Conservation (phyloP, 1,140 invertebrate genomes). For the Pemphigus obesinymphae region DNA sequence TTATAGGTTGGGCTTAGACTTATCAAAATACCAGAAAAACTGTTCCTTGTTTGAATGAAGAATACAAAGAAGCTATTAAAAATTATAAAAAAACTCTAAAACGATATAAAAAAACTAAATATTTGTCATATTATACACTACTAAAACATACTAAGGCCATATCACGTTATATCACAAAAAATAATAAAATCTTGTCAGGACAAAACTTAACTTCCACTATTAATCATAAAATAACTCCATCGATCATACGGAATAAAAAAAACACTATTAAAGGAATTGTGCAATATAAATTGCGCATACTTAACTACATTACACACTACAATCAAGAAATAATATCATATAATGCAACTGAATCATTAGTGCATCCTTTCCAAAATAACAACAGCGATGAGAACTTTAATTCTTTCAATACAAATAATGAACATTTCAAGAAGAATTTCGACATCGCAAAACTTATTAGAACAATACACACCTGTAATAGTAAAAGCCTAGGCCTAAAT, state of each 20-base stretch:
- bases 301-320: too few relatives aligned
- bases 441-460: background rate
- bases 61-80: background rate
- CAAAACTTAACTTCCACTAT: too few relatives aligned
- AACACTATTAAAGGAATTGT: too few relatives aligned
- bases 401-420: background rate
- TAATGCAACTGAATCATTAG: background rate
- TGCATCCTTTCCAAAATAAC: background rate
- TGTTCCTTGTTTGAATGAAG: background rate
- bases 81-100: background rate
- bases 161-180: too few relatives aligned
- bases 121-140: background rate
- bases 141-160: too few relatives aligned
- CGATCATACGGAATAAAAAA: too few relatives aligned
- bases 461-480: background rate
- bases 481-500: background rate
- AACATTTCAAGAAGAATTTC: background rate
- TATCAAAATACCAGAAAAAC: background rate
- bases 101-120: background rate
- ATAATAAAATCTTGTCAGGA: too few relatives aligned
- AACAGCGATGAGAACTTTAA: background rate
- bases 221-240: too few relatives aligned
- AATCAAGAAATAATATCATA: too few relatives aligned
- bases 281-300: too few relatives aligned
- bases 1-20: background rate